Conservation (phyloP, 2,888 invertebrate genomes). For the Lepetodrilus schrolli region DNA sequence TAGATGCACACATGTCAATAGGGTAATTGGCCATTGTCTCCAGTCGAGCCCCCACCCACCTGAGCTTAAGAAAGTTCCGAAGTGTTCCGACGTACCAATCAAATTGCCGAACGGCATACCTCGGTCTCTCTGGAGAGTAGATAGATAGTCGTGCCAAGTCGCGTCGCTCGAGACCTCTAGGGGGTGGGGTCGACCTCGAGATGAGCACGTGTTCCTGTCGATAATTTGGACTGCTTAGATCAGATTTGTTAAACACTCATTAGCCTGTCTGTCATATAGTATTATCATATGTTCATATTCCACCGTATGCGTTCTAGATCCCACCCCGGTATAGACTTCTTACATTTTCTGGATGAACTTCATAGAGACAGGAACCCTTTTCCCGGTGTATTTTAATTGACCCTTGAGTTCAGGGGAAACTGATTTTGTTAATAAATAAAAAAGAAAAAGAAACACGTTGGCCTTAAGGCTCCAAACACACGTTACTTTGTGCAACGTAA, state of each 20-base stretch:
- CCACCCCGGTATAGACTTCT: too few relatives aligned
- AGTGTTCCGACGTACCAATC: conserved; percentile 11
- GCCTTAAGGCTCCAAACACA: too few relatives aligned
- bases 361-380: too few relatives aligned
- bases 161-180: conserved; percentile 1
- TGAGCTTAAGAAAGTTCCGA: background rate
- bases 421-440: too few relatives aligned
- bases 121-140: background rate
- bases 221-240: background rate
- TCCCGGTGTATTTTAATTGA: conserved; percentile 31
- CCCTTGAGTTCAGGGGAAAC: conserved; percentile 21
- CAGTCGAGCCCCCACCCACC: conserved; percentile 39
- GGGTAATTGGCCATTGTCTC: conserved; percentile 44
- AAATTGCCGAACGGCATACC: background rate
- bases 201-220: background rate
- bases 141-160: background rate
- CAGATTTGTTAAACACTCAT: background rate
- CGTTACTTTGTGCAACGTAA: too few relatives aligned
- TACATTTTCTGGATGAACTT: too few relatives aligned
- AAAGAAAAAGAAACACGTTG: too few relatives aligned
- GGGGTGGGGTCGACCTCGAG: background rate
- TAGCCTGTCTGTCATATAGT: background rate
- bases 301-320: too few relatives aligned
- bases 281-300: background rate
- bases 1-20: conserved; percentile 31